Base-by-base conservation (phyloP, 37 sponge, comb jelly and placozoan genomes). In the Cliona cf. orientalis region DNA sequence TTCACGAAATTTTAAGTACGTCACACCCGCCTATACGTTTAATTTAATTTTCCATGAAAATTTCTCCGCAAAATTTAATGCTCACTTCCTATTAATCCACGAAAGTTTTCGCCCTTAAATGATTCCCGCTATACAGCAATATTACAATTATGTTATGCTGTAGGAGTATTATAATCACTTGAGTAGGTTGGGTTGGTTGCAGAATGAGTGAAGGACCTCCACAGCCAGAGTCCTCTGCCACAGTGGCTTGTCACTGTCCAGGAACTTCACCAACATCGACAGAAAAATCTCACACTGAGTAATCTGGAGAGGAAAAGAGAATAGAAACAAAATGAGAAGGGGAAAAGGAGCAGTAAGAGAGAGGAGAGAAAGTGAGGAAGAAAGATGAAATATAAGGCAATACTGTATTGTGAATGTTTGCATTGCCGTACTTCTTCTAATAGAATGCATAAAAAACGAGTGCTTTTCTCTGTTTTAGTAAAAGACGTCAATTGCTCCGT, bases 271-370 rank as follows among this genome's bases (percentile, higher is more conserved):
- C 67, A 97, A 56, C 69, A 97, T 81, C 19, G 95, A 93, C 3
- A 97, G 77, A 72, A 97, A 97, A 22, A 97, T 97, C 80, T 97
- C 98, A 82, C 98, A 97, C 70, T 97, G 94, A 0, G 96, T 97
- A 9, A 93, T 81, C 97, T 96, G 70, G 4, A 25, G 3, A 29
- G 5, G 66, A 6, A 2, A 66, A 36, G n/a, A n/a, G n/a, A n/a
- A n/a, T n/a, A n/a, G n/a, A n/a, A n/a, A n/a, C n/a, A n/a, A n/a
- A n/a, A n/a, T n/a, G n/a, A n/a, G 7, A 5, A 5, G 59, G 59
- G 7, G 59, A 58, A 26, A 26, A 5, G 7, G 59, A 58, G 59
- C 3, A 5, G 59, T 3, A 5, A 5, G 59, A 5, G 59, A 58
- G 7, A 58, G 59, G 59, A 58, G 6, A 58, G 9, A 58, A 26